Percentiles rank a stretch among this genome's conserved stretches.
Conservation (phyloP, 2,797 vertebrate species). For the Malurus splendens region DNA sequence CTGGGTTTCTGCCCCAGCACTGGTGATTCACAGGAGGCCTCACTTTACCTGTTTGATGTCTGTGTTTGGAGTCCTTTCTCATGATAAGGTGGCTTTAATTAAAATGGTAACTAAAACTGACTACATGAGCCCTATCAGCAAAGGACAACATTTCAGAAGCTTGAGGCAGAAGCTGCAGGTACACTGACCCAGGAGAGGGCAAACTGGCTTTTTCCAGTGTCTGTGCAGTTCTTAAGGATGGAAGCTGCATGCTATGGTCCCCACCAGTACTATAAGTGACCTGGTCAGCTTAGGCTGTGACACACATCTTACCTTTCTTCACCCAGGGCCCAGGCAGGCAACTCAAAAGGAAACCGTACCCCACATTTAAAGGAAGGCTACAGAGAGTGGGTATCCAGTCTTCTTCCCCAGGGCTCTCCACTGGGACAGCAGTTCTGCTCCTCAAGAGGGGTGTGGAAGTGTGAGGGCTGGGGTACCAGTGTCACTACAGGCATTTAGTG, state of each 20-base stretch:
- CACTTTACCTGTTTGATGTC: neutral
- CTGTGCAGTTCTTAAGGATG: neutral
- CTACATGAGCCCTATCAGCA: neutral
- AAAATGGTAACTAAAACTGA: neutral
- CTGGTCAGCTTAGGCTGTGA: neutral
- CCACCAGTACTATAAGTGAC: neutral
- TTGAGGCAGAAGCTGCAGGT: neutral
- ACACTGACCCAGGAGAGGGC: neutral
- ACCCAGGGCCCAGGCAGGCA: neutral
- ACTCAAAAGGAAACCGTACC: neutral
- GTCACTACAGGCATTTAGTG: neutral
- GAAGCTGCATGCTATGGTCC: neutral
- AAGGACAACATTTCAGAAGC: neutral
- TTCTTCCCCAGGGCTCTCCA: neutral
- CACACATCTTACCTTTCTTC: neutral
- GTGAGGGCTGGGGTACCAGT: neutral
- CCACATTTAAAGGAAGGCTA: neutral
- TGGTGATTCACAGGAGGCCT: neutral
- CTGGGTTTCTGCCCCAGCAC: neutral
- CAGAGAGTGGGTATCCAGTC: neutral
- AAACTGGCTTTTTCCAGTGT: neutral
- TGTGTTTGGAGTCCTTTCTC: neutral
- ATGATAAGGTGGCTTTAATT: neutral
- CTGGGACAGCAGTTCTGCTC: neutral
- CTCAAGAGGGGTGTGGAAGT: neutral